Evolutionary conservation across 1,140 invertebrate species (phyloP).

Genomic region (Drosophila varians): DNA sequence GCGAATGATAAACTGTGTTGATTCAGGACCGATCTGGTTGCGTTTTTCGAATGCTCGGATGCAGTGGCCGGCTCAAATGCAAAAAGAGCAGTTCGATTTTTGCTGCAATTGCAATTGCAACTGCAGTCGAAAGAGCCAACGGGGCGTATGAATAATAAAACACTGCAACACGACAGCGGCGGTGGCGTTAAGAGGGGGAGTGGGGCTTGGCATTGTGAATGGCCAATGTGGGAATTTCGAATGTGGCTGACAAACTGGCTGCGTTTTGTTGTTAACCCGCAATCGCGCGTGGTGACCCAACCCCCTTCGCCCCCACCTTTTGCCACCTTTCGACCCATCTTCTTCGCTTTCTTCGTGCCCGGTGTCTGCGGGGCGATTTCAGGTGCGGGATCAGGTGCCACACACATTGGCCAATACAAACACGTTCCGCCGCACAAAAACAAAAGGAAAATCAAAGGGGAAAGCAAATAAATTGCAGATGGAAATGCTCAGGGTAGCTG

Average conservation of each 20-base stretch:
- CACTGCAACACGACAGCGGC: not conserved
- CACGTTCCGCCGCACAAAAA: constrained; percentile 16
- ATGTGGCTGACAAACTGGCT: constrained; percentile 44
- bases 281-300: not conserved
- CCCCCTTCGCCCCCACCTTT: too few relatives aligned
- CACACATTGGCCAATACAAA: constrained; percentile 37
- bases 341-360: not conserved
- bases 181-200: not conserved
- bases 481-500: constrained; percentile 4
- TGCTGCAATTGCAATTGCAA: constrained; percentile 33
- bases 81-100: constrained; percentile 21
- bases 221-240: constrained; percentile 13
- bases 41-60: not conserved
- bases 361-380: not conserved
- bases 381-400: constrained; percentile 28
- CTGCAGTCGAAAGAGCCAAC: constrained; percentile 25
- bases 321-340: too few relatives aligned
- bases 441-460: not conserved
- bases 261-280: constrained; percentile 13
- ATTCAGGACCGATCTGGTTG: not conserved
- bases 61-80: not conserved
- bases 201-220: constrained; percentile 32
- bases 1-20: constrained; percentile 11
- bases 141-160: constrained; percentile 25
- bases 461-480: constrained; percentile 7